Conservation (phyloP, 2,113 vertebrate genomes). For the Micromys minutus region DNA sequence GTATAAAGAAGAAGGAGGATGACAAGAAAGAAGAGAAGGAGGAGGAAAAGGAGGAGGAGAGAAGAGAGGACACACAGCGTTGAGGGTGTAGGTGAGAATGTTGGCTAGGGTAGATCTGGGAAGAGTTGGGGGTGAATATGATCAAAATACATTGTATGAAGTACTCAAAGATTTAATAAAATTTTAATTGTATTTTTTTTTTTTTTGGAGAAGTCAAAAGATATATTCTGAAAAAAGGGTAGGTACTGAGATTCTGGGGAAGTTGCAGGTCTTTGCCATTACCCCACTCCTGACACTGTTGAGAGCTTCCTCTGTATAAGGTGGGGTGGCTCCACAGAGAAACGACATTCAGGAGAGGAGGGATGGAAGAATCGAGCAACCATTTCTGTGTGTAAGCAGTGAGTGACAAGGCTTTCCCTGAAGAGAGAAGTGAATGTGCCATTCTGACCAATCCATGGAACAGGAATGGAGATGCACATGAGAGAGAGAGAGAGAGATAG, state of each 20-base stretch:
- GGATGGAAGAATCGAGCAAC: neutral
- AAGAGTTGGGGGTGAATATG: neutral
- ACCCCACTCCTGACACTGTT: neutral
- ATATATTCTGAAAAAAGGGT: neutral
- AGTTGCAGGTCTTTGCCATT: neutral
- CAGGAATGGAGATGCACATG: neutral
- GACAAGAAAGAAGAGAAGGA: too few species aligned
- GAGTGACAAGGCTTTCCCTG: neutral
- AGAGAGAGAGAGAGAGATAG: neutral
- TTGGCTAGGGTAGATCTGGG: neutral
- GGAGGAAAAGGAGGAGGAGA: too few species aligned
- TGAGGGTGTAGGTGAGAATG: neutral
- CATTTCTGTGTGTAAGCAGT: neutral
- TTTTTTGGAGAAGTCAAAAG: neutral
- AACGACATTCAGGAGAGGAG: neutral
- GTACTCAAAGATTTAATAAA: neutral
- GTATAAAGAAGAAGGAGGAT: neutral
- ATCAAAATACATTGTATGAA: neutral
- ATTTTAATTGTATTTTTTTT: neutral
- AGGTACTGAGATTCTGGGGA: neutral
- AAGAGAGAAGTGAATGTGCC: neutral
- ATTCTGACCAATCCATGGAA: neutral
- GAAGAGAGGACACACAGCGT: neutral
- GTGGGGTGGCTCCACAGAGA: neutral
- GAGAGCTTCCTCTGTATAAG: neutral